Evolutionary conservation across 37 sponge, comb jelly and placozoan genomes (phyloP), one percentile per base, ranked within the genome.

Genomic region (Haliclona indistincta): DNA sequence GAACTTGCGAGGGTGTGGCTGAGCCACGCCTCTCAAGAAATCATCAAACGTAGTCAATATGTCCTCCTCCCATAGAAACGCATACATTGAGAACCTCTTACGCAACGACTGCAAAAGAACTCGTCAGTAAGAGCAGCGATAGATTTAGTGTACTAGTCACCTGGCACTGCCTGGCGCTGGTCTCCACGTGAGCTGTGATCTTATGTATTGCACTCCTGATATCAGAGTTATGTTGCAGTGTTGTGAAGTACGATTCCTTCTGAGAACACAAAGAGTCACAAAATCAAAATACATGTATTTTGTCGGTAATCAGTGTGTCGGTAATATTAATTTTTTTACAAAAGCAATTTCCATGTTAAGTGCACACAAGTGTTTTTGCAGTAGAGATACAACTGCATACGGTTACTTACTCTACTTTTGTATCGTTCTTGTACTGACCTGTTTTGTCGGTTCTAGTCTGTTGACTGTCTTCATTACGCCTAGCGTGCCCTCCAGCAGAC

Each of bases 51-150:
- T 85, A 4, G 54, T 45, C 68, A 64, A 30, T 5, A 91, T 88
- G 43, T 91, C 92, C 41, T 91, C 78, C 60, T 82, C 88, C 92
- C 92, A 91, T 23, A 91, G 74, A 42, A 91, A 91, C 39, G 64
- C 60, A 68, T 79, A 86, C 40, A 58, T n/a, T 0, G 85, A 53
- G 43, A 90, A 90, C 66, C 67, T 63, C 58, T 84, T 85, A 19
- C 78, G 40, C 40, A 90, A 68, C 0, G 86, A 85, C 82, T 84
- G 44, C 19, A 35, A 54, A 36, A 45, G 22, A 15, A 62, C 22
- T 64, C n/a, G 36, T 29, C 28, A 29, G 43, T 68, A 43, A 68
- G 35, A 40, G 35, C 17, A 19, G 35, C n/a, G 23, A 43, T 19
- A 63, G 8, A 47, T 61, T 60, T 26, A 54, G 6, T 44, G 52